Percentiles rank a stretch among this genome's conserved stretches.
Evolutionary conservation across 2,888 invertebrate species (phyloP).

Genomic region (Eilema depressum): DNA sequence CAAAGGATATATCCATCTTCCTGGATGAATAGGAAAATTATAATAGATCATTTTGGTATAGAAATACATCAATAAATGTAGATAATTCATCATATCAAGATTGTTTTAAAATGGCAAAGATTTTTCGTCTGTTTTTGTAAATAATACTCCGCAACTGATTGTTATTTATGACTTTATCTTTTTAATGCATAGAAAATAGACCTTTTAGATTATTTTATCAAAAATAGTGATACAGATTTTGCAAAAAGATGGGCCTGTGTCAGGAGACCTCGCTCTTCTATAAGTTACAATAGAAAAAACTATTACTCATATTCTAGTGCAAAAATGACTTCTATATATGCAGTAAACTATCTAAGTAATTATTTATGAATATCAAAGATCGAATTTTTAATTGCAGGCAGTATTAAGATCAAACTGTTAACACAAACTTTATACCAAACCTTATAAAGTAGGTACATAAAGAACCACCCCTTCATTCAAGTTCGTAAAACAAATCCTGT

Average conservation of each 20-base stretch:
- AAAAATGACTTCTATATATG: no score
- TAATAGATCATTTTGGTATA: neutral
- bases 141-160: neutral
- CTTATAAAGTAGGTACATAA: neutral
- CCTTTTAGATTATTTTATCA: neutral
- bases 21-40: neutral
- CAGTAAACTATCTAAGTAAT: neutral
- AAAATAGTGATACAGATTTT: no score
- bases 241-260: no score
- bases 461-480: neutral
- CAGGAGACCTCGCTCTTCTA: neutral
- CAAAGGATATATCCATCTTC: conserved; percentile 8
- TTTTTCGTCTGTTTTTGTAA: neutral
- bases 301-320: no score
- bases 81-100: neutral
- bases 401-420: neutral
- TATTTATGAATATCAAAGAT: neutral
- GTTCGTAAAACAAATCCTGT: neutral
- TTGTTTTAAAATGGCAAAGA: neutral
- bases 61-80: neutral
- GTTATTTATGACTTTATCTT: neutral
- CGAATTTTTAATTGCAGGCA: neutral
- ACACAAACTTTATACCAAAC: neutral
- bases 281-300: no score
- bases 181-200: neutral